Evolutionary conservation across 2,888 invertebrate species (phyloP).

Genomic region (Listrodromus nycthemerus): DNA sequence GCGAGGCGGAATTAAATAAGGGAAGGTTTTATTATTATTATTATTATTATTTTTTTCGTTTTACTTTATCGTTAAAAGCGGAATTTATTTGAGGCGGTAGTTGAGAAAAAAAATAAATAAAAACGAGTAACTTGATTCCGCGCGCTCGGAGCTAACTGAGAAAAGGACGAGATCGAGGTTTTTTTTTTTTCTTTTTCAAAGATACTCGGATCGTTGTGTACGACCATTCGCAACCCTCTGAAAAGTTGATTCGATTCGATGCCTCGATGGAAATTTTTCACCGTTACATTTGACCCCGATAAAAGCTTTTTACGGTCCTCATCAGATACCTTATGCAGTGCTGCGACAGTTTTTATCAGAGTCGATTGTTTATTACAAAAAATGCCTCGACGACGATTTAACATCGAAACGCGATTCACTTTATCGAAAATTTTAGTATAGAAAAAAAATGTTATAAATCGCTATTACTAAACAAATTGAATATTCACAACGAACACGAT

Average conservation of each 20-base stretch:
- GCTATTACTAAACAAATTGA: too few species aligned
- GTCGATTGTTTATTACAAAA: too few species aligned
- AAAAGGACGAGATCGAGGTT: background rate
- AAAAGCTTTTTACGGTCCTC: too few species aligned
- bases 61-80: slow-evolving; percentile 10
- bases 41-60: background rate
- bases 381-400: too few species aligned
- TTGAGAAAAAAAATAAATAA: slow-evolving; percentile 24
- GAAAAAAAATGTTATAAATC: too few species aligned
- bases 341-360: too few species aligned
- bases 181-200: background rate
- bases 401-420: too few species aligned
- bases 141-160: background rate
- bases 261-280: background rate
- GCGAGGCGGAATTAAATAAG: slow-evolving; percentile 1
- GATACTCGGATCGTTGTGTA: background rate
- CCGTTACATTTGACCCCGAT: too few species aligned
- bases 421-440: too few species aligned
- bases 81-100: slow-evolving; percentile 42
- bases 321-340: too few species aligned
- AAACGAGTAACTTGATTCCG: slow-evolving; percentile 23
- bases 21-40: slow-evolving; percentile 18
- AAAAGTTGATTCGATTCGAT: background rate
- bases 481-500: too few species aligned
- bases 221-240: background rate